Base-by-base conservation (phyloP, 2,797 vertebrate species). In the Pipistrellus kuhlii region DNA sequence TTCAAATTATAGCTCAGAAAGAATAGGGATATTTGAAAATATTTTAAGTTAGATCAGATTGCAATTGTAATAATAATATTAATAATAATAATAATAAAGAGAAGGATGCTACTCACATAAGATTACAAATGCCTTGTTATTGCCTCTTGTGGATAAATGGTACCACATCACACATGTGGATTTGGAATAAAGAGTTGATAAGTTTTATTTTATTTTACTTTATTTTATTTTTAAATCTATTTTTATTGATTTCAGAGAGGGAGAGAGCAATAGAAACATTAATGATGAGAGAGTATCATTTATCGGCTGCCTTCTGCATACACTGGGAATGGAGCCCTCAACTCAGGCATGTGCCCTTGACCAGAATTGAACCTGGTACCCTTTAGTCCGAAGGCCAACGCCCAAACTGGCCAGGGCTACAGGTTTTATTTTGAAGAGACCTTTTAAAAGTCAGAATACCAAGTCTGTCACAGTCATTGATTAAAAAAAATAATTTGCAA, bases 381-480 rank as follows among this genome's bases (percentile, higher is more conserved):
- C 27, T 62, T 62, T 62, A 62, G 59, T 62, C 59, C 1, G 27
- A 62, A 62, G 59, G 59, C 27, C 12, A 1, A 62, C 0, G 27
- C 12, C 13, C 59, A 30, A 62, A 62, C 6, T 0, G 1, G 59
- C 59, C 59, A 62, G 59, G 6, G 59, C 13, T 30, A 62, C 30
- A 62, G 6, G 59, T 62, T 62, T 30, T 62, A 14, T 62, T 62
- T 97, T 64, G 96, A 98, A 97, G 94, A 92, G 17, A 98, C 78
- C 94, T 92, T 96, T 95, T 93, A 90, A 97, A 97, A 97, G 97
- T 97, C 85, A 97, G 71, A 46, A 94, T 94, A 96, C 96, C 97
- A 83, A 96, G 86, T 95, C 21, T 72, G 78, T 97, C 95, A 97
- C 93, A 94, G 57, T 51, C 3, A 73, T 73, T 94, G 85, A 92